Base-by-base conservation (phyloP, 2,888 invertebrate species). In the Gymnosoma rotundatum region DNA sequence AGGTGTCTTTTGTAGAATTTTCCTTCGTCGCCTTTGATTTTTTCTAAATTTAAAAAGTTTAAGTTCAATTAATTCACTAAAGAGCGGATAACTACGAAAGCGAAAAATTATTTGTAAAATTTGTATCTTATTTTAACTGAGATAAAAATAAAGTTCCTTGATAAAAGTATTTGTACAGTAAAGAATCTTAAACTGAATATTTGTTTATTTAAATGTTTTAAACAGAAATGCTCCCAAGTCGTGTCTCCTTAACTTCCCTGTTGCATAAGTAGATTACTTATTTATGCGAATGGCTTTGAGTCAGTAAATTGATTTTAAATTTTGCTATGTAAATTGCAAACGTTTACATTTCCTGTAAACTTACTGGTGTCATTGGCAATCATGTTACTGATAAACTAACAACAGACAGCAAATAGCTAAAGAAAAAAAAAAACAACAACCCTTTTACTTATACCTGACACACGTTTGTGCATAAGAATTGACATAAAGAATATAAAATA, bases 291-390 rank as follows among this genome's bases (percentile, higher is more conserved):
- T 48, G 45, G 0, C 45, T 48, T 48, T 48, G 45, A 16, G 45
- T 48, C 14, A 16, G 45, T 48, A n/a, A 48, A 48, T 48, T 85
- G 86, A 72, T 83, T 76, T 84, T 70, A 67, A 76, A 85, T 73
- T 20, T 52, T 20, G 3, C 56, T 79, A 58, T 82, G 81, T 80
- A 64, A 84, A 83, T 70, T 78, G 61, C 72, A 82, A 82, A 60
- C 48, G 76, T 82, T 83, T 61, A 78, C 25, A 42, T 79, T 78
- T 76, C 69, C 64, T 70, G 74, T 72, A 20, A 82, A 61, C 54
- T 78, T 74, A 60, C 61, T 69, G 50, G 54, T 78, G 75, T 78
- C 58, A 78, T 70, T 64, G 45, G 50, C 58, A 78, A 74, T 70
- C 69, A 67, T 83, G 4, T 78, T 42, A 63, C 56, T 63, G 48